phyloP scores from a whole-genome alignment of 2,113 vertebrate species.

The Lanius ludovicianus region DNA sequence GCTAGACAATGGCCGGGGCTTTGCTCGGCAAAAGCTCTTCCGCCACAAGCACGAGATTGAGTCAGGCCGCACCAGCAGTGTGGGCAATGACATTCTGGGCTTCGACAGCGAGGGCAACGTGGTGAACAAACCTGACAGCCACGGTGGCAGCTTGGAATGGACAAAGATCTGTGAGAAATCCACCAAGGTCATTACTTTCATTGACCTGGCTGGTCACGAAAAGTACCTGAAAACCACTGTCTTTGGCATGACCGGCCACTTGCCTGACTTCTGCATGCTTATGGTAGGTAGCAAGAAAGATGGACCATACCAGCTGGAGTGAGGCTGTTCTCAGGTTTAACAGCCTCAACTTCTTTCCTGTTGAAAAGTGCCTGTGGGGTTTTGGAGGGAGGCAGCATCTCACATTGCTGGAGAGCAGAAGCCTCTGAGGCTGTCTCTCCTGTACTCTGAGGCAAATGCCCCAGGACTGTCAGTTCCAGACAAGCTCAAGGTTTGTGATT shows the following conservation, averaged over 20 bases:
- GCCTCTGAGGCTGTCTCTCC: background rate
- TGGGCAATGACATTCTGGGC: constrained; percentile 97
- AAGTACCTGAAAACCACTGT: constrained; percentile 99
- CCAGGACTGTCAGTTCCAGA: background rate
- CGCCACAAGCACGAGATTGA: constrained; percentile 98
- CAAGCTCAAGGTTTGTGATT: background rate
- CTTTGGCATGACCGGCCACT: constrained; percentile 97
- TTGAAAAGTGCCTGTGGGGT: background rate
- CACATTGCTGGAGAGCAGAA: background rate
- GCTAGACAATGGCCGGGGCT: constrained; percentile 95
- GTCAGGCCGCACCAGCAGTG: constrained; percentile 96
- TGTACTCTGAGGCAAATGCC: background rate
- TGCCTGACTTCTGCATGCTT: constrained; percentile 99
- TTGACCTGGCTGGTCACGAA: constrained; percentile 95
- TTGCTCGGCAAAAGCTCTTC: constrained; percentile 97
- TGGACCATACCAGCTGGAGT: background rate
- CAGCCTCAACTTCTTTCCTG: background rate
- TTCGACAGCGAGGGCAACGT: constrained; percentile 95
- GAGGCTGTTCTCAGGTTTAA: background rate
- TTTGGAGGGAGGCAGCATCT: background rate
- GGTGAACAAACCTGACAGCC: constrained; percentile 96
- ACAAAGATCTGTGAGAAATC: constrained; percentile 99
- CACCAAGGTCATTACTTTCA: constrained; percentile 97
- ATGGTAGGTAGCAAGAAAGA: constrained; percentile 81
- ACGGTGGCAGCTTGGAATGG: constrained; percentile 96